Conservation (phyloP, 2,797 vertebrate species). For the Sternotherus odoratus region DNA sequence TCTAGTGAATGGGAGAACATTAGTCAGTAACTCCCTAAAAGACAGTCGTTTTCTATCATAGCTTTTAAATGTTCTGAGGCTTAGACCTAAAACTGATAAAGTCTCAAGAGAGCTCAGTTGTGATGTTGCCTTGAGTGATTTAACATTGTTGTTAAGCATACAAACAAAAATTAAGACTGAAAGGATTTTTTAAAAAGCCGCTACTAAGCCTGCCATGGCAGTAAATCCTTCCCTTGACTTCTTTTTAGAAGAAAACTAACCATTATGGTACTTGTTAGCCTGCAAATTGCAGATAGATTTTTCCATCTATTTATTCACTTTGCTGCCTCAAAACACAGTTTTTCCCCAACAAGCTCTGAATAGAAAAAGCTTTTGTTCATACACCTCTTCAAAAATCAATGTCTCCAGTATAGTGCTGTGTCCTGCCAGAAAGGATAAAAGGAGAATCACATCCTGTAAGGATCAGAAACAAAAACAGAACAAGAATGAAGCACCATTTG, state of each 20-base stretch:
- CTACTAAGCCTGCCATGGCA: background rate
- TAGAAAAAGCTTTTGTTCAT: background rate
- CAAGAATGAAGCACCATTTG: background rate
- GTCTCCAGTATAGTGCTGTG: background rate
- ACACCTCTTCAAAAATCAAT: background rate
- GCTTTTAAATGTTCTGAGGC: background rate
- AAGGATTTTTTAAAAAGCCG: too few relatives aligned
- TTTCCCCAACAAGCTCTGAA: background rate
- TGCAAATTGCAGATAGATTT: background rate
- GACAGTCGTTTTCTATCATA: background rate
- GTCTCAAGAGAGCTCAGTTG: rapidly evolving
- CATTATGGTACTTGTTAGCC: background rate
- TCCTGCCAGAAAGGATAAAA: background rate
- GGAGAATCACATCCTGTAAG: background rate
- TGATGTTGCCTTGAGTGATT: background rate
- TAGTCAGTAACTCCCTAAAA: background rate
- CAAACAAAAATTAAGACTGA: too few relatives aligned
- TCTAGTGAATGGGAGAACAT: background rate
- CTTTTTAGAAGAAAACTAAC: background rate
- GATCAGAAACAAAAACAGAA: background rate
- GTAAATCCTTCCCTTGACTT: background rate
- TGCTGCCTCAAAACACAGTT: background rate
- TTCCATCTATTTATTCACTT: background rate
- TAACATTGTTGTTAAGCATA: background rate
- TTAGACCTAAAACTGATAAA: background rate